Base-by-base conservation (phyloP, 1,140 invertebrate genomes). In the Pantala flavescens region DNA sequence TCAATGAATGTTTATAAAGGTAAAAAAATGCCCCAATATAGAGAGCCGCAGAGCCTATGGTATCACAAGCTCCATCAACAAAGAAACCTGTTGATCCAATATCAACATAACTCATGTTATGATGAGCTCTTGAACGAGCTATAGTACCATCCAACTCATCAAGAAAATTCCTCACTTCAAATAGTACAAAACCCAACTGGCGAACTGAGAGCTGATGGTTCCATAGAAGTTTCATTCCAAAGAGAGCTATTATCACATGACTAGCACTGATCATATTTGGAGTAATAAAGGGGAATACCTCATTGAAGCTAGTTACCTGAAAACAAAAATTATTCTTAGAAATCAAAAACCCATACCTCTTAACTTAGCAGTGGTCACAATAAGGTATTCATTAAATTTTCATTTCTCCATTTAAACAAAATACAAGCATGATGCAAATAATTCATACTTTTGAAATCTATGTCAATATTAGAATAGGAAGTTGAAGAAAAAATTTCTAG, bases 141-240 rank as follows among this genome's bases (percentile, higher is more conserved):
- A 94, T 89, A 78, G 91, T 88, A 0, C 92, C 92, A 79, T 94
- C 92, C 72, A 93, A 79, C 79, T 92, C 90, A 78, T 94, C 92
- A 24, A 93, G 77, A 81, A 91, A 92, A 75, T 90, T 91, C 74
- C 92, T 83, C 10, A 92, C 80, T 82, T 92, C 89, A 80, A 93
- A 93, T 7, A 93, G 78, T 7, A 91, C 79, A 0, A 93, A 88
- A 0, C 89, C 91, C 0, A 92, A 73, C 19, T 90, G 84, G 43
- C 92, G 81, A 43, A 87, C 87, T 5, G 86, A 84, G 24, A 93
- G 80, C 77, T 86, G 89, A 78, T 89, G 89, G 74, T 86, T 89
- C 0, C 90, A 86, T 42, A 93, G 82, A 24, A 90, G 85, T 78
- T 90, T 90, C 7, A 87, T 90, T 23, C 89, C 87, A 3, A 88